Conservation (phyloP, 2,113 vertebrate species). For the Empidonax alnorum region DNA sequence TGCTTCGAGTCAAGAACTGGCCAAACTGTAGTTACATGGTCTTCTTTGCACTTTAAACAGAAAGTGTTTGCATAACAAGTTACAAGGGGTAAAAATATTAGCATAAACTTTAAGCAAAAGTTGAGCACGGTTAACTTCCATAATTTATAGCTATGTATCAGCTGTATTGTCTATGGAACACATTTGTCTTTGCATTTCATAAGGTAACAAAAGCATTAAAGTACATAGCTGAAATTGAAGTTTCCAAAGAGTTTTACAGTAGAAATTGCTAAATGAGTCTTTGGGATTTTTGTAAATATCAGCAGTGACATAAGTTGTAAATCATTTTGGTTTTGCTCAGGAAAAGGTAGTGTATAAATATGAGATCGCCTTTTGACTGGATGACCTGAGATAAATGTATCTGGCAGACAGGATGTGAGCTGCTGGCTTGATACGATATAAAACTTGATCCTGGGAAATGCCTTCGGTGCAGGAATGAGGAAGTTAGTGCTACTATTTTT, state of each 20-base stretch:
- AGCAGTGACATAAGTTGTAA: neutral
- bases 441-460: slow-evolving; percentile 48
- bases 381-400: neutral
- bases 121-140: neutral
- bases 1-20: neutral
- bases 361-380: neutral
- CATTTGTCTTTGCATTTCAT: neutral
- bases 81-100: neutral
- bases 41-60: neutral
- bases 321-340: neutral
- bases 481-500: slow-evolving; percentile 62
- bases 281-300: neutral
- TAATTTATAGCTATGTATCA: neutral
- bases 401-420: slow-evolving; percentile 37
- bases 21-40: neutral
- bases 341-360: neutral
- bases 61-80: neutral
- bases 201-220: neutral
- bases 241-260: neutral
- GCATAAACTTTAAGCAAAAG: neutral
- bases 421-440: slow-evolving; percentile 14
- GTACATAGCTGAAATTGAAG: neutral
- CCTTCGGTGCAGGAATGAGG: slow-evolving; percentile 45
- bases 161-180: neutral
- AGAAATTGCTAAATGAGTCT: neutral